phyloP scores from a whole-genome alignment of 2,797 vertebrate genomes.

The Myotis daubentonii region DNA sequence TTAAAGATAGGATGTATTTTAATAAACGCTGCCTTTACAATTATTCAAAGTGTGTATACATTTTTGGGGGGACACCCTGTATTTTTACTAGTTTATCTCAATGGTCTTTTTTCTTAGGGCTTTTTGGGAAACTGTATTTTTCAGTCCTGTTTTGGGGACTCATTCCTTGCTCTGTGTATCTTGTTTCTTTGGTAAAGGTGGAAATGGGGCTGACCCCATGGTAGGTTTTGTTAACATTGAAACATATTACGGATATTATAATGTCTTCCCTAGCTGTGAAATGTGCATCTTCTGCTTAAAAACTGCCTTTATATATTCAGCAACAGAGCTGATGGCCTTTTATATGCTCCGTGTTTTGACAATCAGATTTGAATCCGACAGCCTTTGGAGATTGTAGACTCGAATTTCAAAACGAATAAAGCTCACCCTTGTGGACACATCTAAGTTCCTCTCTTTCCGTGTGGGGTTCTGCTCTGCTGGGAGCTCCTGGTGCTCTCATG shows the following conservation, averaged over 20 bases:
- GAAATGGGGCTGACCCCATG: neutral
- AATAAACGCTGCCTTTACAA: neutral
- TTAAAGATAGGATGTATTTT: neutral
- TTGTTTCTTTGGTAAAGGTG: neutral
- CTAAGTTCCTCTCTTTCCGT: neutral
- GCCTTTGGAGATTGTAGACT: neutral
- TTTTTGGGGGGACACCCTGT: neutral
- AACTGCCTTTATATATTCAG: neutral
- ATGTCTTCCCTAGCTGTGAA: slow-evolving; percentile 56
- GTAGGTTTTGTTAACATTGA: slow-evolving; percentile 4
- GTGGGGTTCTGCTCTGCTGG: neutral
- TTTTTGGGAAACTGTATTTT: neutral
- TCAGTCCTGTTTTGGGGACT: neutral
- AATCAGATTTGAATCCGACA: neutral
- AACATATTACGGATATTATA: slow-evolving; percentile 16
- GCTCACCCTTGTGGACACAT: neutral
- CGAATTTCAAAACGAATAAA: slow-evolving; percentile 35
- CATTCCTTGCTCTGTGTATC: neutral
- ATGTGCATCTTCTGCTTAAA: slow-evolving; percentile 41
- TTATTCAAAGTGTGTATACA: neutral
- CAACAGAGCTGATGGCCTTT: neutral
- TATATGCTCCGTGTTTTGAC: neutral
- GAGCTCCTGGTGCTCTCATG: neutral
- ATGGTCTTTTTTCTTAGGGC: neutral
- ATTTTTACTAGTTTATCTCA: slow-evolving; percentile 31